These are phyloP conservation scores for Mohoua ochrocephala DNA, from an alignment of 2,113 vertebrate genomes.

Conservation along the genomic window DNA sequence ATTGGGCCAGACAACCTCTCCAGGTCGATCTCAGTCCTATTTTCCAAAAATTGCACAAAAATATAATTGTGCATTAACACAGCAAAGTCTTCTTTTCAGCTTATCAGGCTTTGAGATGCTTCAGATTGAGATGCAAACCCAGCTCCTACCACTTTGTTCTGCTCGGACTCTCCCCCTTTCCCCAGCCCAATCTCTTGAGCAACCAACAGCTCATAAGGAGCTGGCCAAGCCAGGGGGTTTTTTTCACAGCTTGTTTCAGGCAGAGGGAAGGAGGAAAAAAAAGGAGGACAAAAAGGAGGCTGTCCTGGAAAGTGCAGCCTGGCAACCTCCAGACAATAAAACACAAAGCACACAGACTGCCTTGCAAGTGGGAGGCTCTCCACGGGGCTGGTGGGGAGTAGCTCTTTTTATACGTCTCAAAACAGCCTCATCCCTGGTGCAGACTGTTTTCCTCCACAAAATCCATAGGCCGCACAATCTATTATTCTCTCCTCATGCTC, in stretches of 20 bases:
- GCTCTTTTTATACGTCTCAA: neutral
- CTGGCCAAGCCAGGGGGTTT: neutral
- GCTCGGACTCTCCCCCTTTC: no score
- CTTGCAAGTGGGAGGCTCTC: neutral
- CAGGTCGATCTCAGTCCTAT: no score
- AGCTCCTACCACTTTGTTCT: no score
- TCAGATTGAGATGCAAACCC: no score
- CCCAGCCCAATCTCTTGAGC: no score
- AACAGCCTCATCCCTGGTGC: neutral
- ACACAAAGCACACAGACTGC: neutral
- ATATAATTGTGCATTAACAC: no score
- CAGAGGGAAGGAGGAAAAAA: neutral
- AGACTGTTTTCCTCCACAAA: neutral
- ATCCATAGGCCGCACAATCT: no score
- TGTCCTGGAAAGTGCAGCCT: constrained; percentile 38
- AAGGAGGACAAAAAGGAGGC: neutral
- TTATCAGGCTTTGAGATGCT: no score
- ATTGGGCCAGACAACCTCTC: no score
- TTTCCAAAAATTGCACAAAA: no score
- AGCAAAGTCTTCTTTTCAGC: no score
- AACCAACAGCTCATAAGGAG: no score
- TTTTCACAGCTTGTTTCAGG: neutral
- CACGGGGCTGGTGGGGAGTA: neutral
- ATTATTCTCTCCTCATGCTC: neutral
- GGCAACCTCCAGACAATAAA: constrained; percentile 52